Evolutionary conservation across 2,888 invertebrate genomes (phyloP).

Genomic region (Bellardia pandia): DNA sequence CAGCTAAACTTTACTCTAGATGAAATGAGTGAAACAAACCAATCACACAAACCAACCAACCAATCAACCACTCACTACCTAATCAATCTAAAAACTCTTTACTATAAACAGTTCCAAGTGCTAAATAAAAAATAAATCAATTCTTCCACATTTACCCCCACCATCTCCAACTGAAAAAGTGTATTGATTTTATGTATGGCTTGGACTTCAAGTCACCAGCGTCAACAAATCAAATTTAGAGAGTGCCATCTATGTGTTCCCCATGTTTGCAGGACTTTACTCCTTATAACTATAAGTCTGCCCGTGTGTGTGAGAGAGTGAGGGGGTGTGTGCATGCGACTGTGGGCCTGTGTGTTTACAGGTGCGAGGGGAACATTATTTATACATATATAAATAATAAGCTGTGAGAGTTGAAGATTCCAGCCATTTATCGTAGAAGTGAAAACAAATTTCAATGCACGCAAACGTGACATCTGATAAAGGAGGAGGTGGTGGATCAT

Average conservation of each 20-base stretch:
- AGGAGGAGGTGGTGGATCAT: constrained; percentile 89
- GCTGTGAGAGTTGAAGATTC: constrained; percentile 59
- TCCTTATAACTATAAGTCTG: constrained; percentile 20
- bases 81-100: constrained; percentile 32
- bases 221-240: neutral
- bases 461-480: constrained; percentile 94
- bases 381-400: neutral
- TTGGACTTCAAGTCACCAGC: neutral
- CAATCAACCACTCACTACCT: constrained; percentile 1
- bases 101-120: constrained; percentile 3
- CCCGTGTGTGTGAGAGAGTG: neutral
- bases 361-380: neutral
- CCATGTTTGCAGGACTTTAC: constrained; percentile 1
- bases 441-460: constrained; percentile 87
- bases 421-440: constrained; percentile 67
- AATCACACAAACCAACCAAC: neutral
- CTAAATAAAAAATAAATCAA: neutral
- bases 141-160: constrained; percentile 1
- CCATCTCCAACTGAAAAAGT: neutral
- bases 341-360: neutral
- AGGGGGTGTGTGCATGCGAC: neutral
- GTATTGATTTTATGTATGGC: neutral
- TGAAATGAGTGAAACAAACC: constrained; percentile 13
- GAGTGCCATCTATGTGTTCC: neutral
- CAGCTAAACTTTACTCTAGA: neutral